These are phyloP conservation scores for Cantharis rufa DNA, from an alignment of 2,888 invertebrate genomes.

Conservation along the genomic window DNA sequence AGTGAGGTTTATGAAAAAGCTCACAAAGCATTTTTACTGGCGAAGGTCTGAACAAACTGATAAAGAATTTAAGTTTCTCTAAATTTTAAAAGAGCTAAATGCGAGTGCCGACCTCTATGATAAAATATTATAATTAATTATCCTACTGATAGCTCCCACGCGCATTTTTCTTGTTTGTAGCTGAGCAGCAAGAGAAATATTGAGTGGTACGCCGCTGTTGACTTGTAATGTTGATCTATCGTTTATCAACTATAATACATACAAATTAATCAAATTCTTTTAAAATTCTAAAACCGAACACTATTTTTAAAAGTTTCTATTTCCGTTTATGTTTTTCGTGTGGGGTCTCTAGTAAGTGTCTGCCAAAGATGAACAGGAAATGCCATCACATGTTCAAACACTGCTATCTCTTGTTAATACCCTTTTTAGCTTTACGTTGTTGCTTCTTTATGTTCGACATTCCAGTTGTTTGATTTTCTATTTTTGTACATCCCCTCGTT, in stretches of 20 bases:
- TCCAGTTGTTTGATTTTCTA: background rate
- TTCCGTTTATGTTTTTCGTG: conserved; percentile 8
- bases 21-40: background rate
- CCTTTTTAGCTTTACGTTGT: conserved; percentile 1
- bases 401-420: conserved; percentile 10
- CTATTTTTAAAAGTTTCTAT: background rate
- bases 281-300: background rate
- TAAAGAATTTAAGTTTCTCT: background rate
- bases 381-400: conserved; percentile 32
- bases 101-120: background rate
- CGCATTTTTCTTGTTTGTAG: background rate
- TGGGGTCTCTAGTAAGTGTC: conserved; percentile 7
- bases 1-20: too few species aligned
- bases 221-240: background rate
- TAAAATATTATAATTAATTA: background rate
- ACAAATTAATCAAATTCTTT: background rate
- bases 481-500: background rate
- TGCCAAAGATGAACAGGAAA: conserved; percentile 28
- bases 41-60: background rate
- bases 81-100: background rate
- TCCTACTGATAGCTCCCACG: background rate
- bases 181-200: background rate
- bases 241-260: background rate
- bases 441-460: background rate
- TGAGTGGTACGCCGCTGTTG: background rate